Evolutionary conservation across 2,888 invertebrate genomes (phyloP).

Genomic region (Caenorhabditis sinica): DNA sequence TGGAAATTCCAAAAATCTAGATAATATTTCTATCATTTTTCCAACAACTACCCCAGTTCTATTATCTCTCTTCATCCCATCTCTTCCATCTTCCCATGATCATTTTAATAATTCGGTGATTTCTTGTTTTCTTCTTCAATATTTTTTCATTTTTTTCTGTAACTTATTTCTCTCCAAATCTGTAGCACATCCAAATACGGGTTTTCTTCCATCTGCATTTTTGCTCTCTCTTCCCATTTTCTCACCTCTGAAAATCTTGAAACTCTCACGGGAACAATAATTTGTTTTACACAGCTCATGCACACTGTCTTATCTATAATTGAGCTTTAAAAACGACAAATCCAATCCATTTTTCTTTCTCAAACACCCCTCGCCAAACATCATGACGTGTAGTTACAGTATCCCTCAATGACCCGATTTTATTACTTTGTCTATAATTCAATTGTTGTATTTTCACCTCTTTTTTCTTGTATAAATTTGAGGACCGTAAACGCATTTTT

Average conservation of each 20-base stretch:
- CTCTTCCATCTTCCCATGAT: conserved; percentile 9
- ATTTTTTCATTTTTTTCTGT: conserved; percentile 3
- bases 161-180: conserved; percentile 30
- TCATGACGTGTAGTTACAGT: conserved; percentile 52
- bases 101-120: conserved; percentile 32
- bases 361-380: conserved; percentile 27
- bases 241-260: background rate
- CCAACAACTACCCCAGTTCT: background rate
- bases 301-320: conserved; percentile 1
- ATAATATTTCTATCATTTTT: conserved; percentile 20
- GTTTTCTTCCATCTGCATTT: conserved; percentile 32
- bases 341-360: background rate
- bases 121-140: conserved; percentile 1
- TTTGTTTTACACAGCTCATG: conserved; percentile 8
- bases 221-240: background rate
- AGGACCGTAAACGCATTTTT: background rate
- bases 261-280: conserved; percentile 24
- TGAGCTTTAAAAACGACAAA: conserved; percentile 43
- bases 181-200: conserved; percentile 30
- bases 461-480: conserved; percentile 22
- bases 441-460: background rate
- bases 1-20: conserved; percentile 59
- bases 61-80: background rate
- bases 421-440: background rate
- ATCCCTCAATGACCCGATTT: background rate